phyloP scores from a whole-genome alignment of 1,140 invertebrate species.

The Schlechtendalia chinensis region DNA sequence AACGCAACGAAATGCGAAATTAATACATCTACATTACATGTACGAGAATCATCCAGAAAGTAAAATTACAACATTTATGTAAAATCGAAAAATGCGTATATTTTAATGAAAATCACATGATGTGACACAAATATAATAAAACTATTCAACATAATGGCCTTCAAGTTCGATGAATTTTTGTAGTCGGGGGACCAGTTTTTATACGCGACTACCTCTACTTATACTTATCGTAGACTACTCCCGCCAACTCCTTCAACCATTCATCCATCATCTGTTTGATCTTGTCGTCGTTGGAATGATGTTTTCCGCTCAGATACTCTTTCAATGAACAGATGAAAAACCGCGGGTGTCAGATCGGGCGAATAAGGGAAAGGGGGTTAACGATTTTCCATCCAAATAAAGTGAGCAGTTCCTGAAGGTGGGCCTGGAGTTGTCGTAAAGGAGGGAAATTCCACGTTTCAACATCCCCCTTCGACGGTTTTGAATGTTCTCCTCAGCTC shows the following conservation, averaged over 20 bases:
- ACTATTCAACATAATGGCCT: too few relatives aligned
- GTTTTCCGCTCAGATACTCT: conserved; percentile 50
- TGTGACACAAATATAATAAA: too few relatives aligned
- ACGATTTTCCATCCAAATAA: conserved; percentile 55
- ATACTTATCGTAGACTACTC: too few relatives aligned
- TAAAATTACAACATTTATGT: too few relatives aligned
- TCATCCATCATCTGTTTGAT: conserved; percentile 4
- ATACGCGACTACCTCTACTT: too few relatives aligned
- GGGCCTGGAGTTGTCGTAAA: conserved; percentile 56
- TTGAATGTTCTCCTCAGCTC: not conserved
- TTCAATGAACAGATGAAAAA: conserved; percentile 54
- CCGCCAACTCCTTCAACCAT: conserved; percentile 34
- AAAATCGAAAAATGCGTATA: too few relatives aligned
- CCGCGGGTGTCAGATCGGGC: conserved; percentile 54
- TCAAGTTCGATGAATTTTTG: too few relatives aligned
- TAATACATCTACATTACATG: too few relatives aligned
- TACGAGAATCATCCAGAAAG: too few relatives aligned
- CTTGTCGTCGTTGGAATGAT: conserved; percentile 41
- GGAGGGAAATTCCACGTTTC: conserved; percentile 8
- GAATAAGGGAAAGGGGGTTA: conserved; percentile 54
- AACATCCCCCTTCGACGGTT: not conserved
- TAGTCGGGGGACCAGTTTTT: not conserved
- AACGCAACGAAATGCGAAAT: too few relatives aligned
- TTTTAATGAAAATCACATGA: too few relatives aligned
- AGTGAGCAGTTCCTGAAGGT: conserved; percentile 52